A percentile compares a stretch with the other conserved stretches of the same genome.
Conservation (phyloP, 1,140 invertebrate genomes). For the Acarapis woodi region DNA sequence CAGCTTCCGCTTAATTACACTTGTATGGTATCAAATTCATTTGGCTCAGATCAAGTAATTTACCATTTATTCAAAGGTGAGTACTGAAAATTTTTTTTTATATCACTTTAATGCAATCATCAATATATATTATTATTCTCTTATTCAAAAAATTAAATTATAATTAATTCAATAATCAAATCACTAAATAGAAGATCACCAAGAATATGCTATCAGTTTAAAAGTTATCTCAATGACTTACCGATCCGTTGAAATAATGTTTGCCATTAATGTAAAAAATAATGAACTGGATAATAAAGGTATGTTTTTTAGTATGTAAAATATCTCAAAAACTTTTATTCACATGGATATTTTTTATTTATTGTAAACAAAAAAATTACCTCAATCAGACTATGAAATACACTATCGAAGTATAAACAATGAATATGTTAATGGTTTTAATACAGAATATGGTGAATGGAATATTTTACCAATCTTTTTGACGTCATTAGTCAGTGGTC, state of each 20-base stretch:
- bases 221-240: too few relatives aligned
- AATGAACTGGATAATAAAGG: too few relatives aligned
- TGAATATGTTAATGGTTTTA: neutral
- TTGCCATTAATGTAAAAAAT: too few relatives aligned
- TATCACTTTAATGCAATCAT: constrained; percentile 11
- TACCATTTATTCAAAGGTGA: constrained; percentile 7
- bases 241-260: too few relatives aligned
- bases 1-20: constrained; percentile 14
- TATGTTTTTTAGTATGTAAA: too few relatives aligned
- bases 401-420: constrained; percentile 1
- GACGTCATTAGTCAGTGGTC: neutral
- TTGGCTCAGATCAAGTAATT: constrained; percentile 13
- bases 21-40: constrained; percentile 12
- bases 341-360: too few relatives aligned
- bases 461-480: constrained; percentile 3
- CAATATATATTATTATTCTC: neutral
- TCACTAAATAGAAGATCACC: too few relatives aligned
- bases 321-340: neutral
- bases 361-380: neutral
- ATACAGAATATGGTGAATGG: constrained; percentile 1
- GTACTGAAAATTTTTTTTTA: neutral
- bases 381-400: neutral
- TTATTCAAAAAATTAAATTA: neutral
- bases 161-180: neutral
- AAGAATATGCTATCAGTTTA: too few relatives aligned